These are phyloP conservation scores for Caenorhabditis japonica DNA, from an alignment of 2,888 invertebrate species.

Conservation along the genomic window DNA sequence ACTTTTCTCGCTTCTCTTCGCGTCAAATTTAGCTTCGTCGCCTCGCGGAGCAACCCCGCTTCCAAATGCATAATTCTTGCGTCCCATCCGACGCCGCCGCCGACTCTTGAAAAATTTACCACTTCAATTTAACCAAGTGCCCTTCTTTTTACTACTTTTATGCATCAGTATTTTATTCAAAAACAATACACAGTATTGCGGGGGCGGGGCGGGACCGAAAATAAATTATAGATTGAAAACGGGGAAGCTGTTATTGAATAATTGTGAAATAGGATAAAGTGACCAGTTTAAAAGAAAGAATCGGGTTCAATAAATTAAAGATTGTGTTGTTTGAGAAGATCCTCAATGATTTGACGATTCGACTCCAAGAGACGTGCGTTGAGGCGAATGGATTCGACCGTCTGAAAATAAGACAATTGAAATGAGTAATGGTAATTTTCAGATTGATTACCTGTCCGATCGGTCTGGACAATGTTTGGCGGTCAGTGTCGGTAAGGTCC, in stretches of 20 bases:
- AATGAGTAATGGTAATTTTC: too few species aligned
- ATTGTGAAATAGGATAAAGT: slow-evolving; percentile 13
- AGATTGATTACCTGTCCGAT: slow-evolving; percentile 73
- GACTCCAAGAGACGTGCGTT: slow-evolving; percentile 56
- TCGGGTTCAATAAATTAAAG: slow-evolving; percentile 20
- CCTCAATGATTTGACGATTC: slow-evolving; percentile 51
- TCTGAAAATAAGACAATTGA: slow-evolving; percentile 35
- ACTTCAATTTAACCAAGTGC: slow-evolving; percentile 49
- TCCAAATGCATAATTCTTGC: slow-evolving; percentile 40
- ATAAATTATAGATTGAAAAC: not conserved
- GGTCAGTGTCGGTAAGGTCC: slow-evolving; percentile 36
- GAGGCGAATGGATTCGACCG: slow-evolving; percentile 61
- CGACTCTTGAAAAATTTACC: slow-evolving; percentile 43
- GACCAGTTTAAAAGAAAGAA: slow-evolving; percentile 16
- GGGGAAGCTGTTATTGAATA: not conserved
- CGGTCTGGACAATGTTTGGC: slow-evolving; percentile 67
- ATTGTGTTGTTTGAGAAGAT: slow-evolving; percentile 48
- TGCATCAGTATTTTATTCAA: slow-evolving; percentile 29
- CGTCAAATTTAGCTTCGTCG: too few species aligned
- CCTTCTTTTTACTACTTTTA: slow-evolving; percentile 13
- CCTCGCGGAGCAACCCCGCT: slow-evolving; percentile 6
- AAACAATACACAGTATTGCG: slow-evolving; percentile 25
- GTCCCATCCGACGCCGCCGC: slow-evolving; percentile 10
- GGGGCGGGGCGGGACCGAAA: not conserved
- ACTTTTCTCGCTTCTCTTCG: slow-evolving; percentile 1